These are phyloP conservation scores for Drosophila nigromelanica DNA, from an alignment of 1,140 invertebrate species.

Conservation along the genomic window DNA sequence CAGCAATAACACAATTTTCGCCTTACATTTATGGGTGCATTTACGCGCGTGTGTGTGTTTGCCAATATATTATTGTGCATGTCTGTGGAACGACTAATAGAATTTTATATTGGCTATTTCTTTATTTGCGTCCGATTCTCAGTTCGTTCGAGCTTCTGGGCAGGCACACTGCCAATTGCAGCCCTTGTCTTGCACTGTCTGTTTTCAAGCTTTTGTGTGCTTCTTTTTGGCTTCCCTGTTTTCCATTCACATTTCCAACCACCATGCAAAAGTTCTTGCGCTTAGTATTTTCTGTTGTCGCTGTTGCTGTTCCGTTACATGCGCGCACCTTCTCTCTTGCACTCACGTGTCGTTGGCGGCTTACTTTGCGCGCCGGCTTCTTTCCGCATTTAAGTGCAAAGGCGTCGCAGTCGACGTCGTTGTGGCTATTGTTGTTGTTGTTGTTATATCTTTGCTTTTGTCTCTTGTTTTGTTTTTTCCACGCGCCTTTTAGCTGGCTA, in stretches of 20 bases:
- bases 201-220: slow-evolving; percentile 9
- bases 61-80: slow-evolving; percentile 1
- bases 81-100: slow-evolving; percentile 24
- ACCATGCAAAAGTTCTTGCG: slow-evolving; percentile 41
- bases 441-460: slow-evolving; percentile 19
- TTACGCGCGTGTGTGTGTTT: slow-evolving; percentile 4
- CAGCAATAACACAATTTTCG: slow-evolving; percentile 15
- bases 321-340: slow-evolving; percentile 21
- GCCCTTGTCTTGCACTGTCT: slow-evolving; percentile 20
- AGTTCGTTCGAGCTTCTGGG: slow-evolving; percentile 12
- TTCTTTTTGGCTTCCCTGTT: slow-evolving; percentile 30
- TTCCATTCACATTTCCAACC: slow-evolving; percentile 34
- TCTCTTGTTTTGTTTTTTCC: slow-evolving; percentile 41
- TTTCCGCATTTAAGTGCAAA: slow-evolving; percentile 39
- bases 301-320: slow-evolving; percentile 22
- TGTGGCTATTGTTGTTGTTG: slow-evolving; percentile 6
- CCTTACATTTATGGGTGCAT: slow-evolving; percentile 19
- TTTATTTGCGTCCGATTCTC: slow-evolving; percentile 22
- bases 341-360: slow-evolving; percentile 3
- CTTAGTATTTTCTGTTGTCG: slow-evolving; percentile 16
- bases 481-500: slow-evolving; percentile 37
- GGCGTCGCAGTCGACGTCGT: slow-evolving; percentile 26
- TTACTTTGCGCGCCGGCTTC: slow-evolving; percentile 36
- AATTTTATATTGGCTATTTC: slow-evolving; percentile 32
- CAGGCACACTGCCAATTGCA: slow-evolving; percentile 48